Evolutionary conservation across 2,888 invertebrate genomes (phyloP), one percentile per base, ranked within the genome.

Genomic region (Lithosia quadra): DNA sequence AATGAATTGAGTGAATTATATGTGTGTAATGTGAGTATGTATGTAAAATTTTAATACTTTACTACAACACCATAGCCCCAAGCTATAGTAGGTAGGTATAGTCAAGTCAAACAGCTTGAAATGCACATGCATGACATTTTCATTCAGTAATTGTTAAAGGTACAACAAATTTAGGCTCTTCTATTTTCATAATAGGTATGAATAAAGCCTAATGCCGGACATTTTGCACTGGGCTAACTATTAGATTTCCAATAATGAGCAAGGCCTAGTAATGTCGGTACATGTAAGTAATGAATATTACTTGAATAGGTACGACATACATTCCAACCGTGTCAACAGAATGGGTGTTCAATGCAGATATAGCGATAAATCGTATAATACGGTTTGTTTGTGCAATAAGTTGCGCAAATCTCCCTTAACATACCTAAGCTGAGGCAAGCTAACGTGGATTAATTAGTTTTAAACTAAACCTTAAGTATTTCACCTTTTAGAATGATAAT

Each of bases 281-380:
- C 67, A 59, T 71, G 71, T 74, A 76, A 78, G 71, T 74, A 76
- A 78, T 73, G 68, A 79, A 80, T 74, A 68, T 63, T 74, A 69
- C 67, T 71, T 65, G 70, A 74, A 68, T 62, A 78, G 64, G 76
- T 64, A 63, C 65, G 73, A 53, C 74, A 68, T 55, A 76, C 67
- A 78, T 71, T 70, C 34, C 66, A 79, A 79, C 75, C 71, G 74
- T 78, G 81, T 76, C 76, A 79, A 76, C 76, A 73, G 74, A 78
- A 78, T 76, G 65, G 68, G 69, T 76, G 69, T 67, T 73, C 66
- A 65, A 18, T 68, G 76, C 68, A 71, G 72, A 71, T 76, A 73
- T 72, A 61, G 63, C 65, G 68, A 65, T 64, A 72, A 75, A 72
- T 73, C n/a, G 60, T 60, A 53, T 28, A 49, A 56, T 43, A 67